Evolutionary conservation across 1,140 invertebrate genomes (phyloP).

Genomic region (Tigriopus japonicus): DNA sequence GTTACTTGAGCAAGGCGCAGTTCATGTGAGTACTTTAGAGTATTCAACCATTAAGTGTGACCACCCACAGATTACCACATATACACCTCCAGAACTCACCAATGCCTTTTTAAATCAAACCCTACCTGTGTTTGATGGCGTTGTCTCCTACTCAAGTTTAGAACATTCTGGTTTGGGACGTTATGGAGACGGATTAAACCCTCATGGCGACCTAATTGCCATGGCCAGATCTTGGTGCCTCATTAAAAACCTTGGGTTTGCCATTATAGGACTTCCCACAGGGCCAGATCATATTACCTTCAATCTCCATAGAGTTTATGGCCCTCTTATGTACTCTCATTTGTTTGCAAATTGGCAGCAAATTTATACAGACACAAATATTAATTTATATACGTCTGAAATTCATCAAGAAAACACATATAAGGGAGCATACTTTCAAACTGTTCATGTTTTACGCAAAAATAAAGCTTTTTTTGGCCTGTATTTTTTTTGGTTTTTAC

Average conservation of each 20-base stretch:
- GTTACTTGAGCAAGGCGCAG: neutral
- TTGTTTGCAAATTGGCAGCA: slow-evolving; percentile 4
- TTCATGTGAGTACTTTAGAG: neutral
- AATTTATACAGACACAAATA: neutral
- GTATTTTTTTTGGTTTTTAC: no score
- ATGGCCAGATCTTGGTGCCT: slow-evolving; percentile 5
- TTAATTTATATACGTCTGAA: neutral
- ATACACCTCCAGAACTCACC: neutral
- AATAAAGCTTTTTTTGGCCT: no score
- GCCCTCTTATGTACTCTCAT: neutral
- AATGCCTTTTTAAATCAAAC: neutral
- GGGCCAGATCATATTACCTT: neutral
- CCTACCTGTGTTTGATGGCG: neutral
- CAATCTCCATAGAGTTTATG: neutral
- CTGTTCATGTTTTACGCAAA: no score
- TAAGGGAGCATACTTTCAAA: no score
- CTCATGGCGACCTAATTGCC: neutral
- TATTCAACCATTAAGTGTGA: neutral
- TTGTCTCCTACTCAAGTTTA: neutral
- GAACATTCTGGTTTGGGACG: slow-evolving; percentile 6
- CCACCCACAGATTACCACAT: neutral
- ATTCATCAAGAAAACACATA: no score
- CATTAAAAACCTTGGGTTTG: neutral
- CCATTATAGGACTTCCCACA: slow-evolving; percentile 7
- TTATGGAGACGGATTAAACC: slow-evolving; percentile 3